These are phyloP conservation scores for Takifugu bimaculatus DNA, from an alignment of 2,113 vertebrate species.

Conservation along the genomic window DNA sequence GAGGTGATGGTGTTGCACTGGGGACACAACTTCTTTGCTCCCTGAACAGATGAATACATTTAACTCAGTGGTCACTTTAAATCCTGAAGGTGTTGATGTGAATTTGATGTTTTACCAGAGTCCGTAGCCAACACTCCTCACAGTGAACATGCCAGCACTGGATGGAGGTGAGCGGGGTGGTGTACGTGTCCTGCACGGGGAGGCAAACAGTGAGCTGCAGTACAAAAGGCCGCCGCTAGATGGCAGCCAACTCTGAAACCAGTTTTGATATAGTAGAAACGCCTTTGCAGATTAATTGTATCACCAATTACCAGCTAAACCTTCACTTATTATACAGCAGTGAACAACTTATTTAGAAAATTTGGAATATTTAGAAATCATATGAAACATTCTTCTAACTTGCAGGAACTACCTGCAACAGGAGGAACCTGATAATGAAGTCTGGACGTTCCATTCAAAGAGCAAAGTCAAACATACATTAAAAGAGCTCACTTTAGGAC, in stretches of 20 bases:
- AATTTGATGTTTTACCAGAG: constrained; percentile 67
- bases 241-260: constrained; percentile 11
- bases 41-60: constrained; percentile 50
- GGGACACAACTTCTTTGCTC: constrained; percentile 81
- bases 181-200: constrained; percentile 73
- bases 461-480: no score
- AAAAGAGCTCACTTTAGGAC: no score
- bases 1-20: constrained; percentile 84
- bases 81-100: not conserved
- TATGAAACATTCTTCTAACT: no score
- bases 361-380: no score
- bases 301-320: no score
- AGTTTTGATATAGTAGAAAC: no score
- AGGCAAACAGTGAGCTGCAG: constrained; percentile 23
- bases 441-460: no score
- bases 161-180: constrained; percentile 77
- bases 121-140: constrained; percentile 81
- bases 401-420: no score
- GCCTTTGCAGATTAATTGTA: no score
- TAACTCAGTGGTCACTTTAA: not conserved
- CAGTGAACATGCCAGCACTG: constrained; percentile 86
- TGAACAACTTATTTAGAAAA: no score
- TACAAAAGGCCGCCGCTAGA: constrained; percentile 54
- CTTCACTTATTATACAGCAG: no score
- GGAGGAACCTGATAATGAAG: no score